A percentile compares a stretch with the other conserved stretches of the same genome.
These are phyloP conservation scores for Buathra laborator DNA, from an alignment of 2,888 invertebrate genomes.

Conservation along the genomic window DNA sequence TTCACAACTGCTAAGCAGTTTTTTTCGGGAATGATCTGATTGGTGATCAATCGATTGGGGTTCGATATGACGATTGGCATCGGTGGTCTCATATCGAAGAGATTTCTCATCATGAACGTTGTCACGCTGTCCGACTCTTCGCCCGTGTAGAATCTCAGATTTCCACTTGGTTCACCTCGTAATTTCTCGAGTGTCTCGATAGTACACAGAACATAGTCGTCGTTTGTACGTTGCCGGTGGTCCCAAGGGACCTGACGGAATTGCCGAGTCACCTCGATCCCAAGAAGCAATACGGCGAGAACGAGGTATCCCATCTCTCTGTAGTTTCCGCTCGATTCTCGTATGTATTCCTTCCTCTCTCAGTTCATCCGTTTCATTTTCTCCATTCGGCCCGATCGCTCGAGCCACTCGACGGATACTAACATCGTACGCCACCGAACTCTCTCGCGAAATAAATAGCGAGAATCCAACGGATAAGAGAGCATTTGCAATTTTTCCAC, in stretches of 20 bases:
- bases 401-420: neutral
- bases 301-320: slow-evolving; percentile 49
- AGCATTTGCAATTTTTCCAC: slow-evolving; percentile 59
- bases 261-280: slow-evolving; percentile 59
- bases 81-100: slow-evolving; percentile 30
- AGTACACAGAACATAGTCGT: slow-evolving; percentile 55
- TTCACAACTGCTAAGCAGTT: slow-evolving; percentile 31
- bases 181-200: slow-evolving; percentile 57
- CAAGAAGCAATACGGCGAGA: slow-evolving; percentile 45
- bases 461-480: neutral
- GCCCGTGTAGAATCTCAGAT: slow-evolving; percentile 32
- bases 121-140: slow-evolving; percentile 34
- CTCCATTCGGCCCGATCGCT: slow-evolving; percentile 24
- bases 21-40: slow-evolving; percentile 17
- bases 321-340: neutral
- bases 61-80: slow-evolving; percentile 31
- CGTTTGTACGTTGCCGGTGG: slow-evolving; percentile 28
- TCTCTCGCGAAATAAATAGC: slow-evolving; percentile 7
- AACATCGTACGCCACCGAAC: neutral
- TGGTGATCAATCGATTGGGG: neutral
- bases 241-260: slow-evolving; percentile 47
- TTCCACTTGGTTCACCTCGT: slow-evolving; percentile 32
- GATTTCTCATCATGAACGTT: slow-evolving; percentile 6
- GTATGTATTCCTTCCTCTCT: neutral
- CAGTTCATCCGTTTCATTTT: neutral